phyloP scores from a whole-genome alignment of 2,797 vertebrate genomes.

The Crenuchus spilurus region DNA sequence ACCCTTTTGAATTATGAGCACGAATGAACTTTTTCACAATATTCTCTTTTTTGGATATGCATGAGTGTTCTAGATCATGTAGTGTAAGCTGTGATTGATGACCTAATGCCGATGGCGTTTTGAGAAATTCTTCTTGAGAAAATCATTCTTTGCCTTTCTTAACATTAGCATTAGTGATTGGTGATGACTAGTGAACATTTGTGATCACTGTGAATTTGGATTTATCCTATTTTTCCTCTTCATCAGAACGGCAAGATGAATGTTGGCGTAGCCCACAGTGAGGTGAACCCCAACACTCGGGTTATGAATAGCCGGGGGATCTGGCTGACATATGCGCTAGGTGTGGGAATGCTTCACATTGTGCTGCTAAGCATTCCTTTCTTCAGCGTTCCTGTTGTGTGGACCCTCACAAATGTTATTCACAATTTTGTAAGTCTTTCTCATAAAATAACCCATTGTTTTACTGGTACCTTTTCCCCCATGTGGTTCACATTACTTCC shows the following conservation, averaged over 20 bases:
- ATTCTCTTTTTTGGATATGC: too few relatives aligned
- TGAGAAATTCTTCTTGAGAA: too few relatives aligned
- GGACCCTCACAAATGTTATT: conserved; percentile 96
- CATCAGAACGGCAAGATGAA: conserved; percentile 86
- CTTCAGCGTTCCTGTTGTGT: conserved; percentile 94
- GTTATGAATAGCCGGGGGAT: conserved; percentile 98
- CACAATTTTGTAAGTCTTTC: conserved; percentile 91
- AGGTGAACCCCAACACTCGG: conserved; percentile 95
- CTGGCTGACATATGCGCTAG: conserved; percentile 94
- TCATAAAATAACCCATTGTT: conserved; percentile 12
- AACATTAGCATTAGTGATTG: too few relatives aligned
- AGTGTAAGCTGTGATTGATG: too few relatives aligned
- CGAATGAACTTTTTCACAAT: too few relatives aligned
- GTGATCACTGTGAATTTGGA: neutral
- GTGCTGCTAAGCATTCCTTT: conserved; percentile 96
- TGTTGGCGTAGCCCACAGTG: conserved; percentile 96
- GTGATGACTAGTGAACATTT: too few relatives aligned
- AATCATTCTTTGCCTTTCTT: too few relatives aligned
- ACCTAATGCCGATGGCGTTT: too few relatives aligned
- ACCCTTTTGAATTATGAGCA: too few relatives aligned
- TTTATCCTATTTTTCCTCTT: neutral
- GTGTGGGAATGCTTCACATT: conserved; percentile 93
- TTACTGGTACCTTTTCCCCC: neutral
- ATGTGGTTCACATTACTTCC: neutral
- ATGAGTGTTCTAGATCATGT: too few relatives aligned